Evolutionary conservation across 1,140 invertebrate genomes (phyloP).

Genomic region (Hypothenemus hampei): DNA sequence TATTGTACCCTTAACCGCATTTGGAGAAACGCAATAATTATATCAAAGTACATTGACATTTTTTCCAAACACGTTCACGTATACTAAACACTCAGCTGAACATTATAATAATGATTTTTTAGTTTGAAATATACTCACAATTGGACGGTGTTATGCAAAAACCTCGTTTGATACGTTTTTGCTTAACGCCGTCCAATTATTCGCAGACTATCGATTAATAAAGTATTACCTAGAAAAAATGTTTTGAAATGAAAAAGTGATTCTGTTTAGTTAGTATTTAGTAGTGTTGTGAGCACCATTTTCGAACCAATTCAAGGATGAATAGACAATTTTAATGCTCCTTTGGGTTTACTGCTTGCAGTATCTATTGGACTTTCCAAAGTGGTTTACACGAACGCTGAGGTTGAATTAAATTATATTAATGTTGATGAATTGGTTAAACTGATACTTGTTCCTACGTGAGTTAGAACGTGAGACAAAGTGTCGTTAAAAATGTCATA

Average conservation of each 20-base stretch:
- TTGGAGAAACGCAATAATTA: conserved; percentile 48
- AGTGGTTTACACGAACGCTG: conserved; percentile 58
- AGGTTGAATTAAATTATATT: conserved; percentile 67
- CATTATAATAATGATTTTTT: conserved; percentile 65
- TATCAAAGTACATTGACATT: conserved; percentile 63
- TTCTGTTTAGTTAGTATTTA: not conserved
- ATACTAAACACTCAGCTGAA: conserved; percentile 78
- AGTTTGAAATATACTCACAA: conserved; percentile 63
- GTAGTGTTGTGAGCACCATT: conserved; percentile 58
- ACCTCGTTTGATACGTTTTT: too few relatives aligned
- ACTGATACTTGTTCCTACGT: conserved; percentile 64
- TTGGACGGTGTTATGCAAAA: too few relatives aligned
- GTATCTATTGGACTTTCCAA: conserved; percentile 70
- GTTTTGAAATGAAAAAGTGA: not conserved
- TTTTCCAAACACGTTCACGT: conserved; percentile 82
- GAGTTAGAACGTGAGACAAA: too few relatives aligned
- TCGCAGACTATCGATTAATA: conserved; percentile 86
- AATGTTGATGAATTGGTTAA: conserved; percentile 83
- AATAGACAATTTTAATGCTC: conserved; percentile 93
- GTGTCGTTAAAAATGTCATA: too few relatives aligned
- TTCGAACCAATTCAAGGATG: conserved; percentile 70
- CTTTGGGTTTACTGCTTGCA: conserved; percentile 68
- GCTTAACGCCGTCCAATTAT: too few relatives aligned
- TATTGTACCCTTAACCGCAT: conserved; percentile 45
- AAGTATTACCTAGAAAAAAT: conserved; percentile 22